phyloP scores from a whole-genome alignment of 92 coral and sea anemone genomes.

The Porites cylindrica region DNA sequence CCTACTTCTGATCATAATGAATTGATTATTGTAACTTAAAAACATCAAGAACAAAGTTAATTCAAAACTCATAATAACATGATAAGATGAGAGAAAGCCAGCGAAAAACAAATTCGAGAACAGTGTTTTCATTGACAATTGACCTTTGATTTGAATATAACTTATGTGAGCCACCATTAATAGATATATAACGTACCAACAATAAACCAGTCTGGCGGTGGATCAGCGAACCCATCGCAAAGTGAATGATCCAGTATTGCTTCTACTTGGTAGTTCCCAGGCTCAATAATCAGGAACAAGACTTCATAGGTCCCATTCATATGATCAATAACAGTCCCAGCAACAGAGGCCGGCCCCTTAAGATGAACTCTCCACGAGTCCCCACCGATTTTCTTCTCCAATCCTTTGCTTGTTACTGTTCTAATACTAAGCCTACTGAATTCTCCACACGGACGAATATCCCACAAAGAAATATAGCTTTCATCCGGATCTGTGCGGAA shows the following conservation, averaged over 20 bases:
- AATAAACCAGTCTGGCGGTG: slow-evolving; percentile 85
- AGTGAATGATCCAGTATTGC: slow-evolving; percentile 83
- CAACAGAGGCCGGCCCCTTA: slow-evolving; percentile 87
- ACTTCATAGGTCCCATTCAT: slow-evolving; percentile 91
- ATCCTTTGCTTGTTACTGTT: slow-evolving; percentile 68
- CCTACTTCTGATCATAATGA: too few species aligned
- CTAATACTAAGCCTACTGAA: slow-evolving; percentile 84
- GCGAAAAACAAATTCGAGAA: not conserved
- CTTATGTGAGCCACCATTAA: not conserved
- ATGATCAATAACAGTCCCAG: slow-evolving; percentile 88
- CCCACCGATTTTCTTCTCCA: slow-evolving; percentile 80
- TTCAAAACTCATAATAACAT: too few species aligned
- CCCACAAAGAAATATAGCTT: slow-evolving; percentile 86
- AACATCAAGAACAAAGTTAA: too few species aligned
- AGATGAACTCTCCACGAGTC: slow-evolving; percentile 93
- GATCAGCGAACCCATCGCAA: slow-evolving; percentile 83
- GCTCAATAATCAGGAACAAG: slow-evolving; percentile 78
- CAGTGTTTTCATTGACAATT: not conserved
- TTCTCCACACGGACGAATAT: slow-evolving; percentile 92
- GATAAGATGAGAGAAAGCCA: too few species aligned
- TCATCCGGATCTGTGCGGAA: slow-evolving; percentile 76
- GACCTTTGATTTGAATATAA: too few species aligned
- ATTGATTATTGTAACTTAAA: too few species aligned
- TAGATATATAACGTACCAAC: slow-evolving; percentile 52
- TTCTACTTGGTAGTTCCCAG: slow-evolving; percentile 76